Evolutionary conservation across 2,113 vertebrate species (phyloP).

Genomic region (Semicossyphus pulcher): DNA sequence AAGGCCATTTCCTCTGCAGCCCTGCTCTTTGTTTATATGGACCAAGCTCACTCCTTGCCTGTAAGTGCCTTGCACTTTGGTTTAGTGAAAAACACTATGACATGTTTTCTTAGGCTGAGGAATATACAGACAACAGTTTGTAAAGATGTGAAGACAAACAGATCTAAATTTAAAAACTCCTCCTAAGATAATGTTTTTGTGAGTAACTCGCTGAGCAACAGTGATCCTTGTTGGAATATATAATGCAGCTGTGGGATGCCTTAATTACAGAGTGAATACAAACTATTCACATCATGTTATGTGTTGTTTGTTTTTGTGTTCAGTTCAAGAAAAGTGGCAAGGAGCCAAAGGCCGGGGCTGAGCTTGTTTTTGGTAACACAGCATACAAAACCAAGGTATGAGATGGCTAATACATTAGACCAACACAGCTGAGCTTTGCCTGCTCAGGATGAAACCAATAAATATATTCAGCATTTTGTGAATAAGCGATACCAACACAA

Average conservation of each 20-base stretch:
- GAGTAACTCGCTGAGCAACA: not conserved
- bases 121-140: not conserved
- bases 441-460: not conserved
- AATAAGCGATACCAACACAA: too few relatives aligned
- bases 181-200: not conserved
- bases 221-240: not conserved
- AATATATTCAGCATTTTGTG: not conserved
- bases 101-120: not conserved
- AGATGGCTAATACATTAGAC: not conserved
- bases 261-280: conserved; percentile 5
- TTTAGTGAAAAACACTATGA: not conserved
- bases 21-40: conserved; percentile 88
- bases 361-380: conserved; percentile 78
- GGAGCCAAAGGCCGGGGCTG: conserved; percentile 82
- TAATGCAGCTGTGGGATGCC: not conserved
- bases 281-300: not conserved
- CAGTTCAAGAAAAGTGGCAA: conserved; percentile 88
- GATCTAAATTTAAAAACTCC: not conserved
- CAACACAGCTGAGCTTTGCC: not conserved
- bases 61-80: conserved; percentile 77
- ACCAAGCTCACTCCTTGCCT: conserved; percentile 85
- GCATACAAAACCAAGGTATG: conserved; percentile 87
- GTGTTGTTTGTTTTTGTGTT: conserved; percentile 23
- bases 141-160: not conserved
- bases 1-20: conserved; percentile 85